phyloP scores from a whole-genome alignment of 2,888 invertebrate genomes.

The Tachina lurida region DNA sequence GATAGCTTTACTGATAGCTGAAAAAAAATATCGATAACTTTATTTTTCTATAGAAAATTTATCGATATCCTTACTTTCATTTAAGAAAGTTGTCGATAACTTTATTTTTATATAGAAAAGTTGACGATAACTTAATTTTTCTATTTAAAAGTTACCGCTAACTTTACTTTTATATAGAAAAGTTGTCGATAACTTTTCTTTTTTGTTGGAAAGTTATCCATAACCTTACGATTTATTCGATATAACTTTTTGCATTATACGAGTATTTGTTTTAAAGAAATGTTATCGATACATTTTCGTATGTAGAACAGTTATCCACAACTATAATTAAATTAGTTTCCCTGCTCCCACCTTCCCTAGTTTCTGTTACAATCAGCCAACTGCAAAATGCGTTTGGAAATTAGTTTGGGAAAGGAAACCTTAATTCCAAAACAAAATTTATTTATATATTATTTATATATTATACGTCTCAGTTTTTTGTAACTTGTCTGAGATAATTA shows the following conservation, averaged over 20 bases:
- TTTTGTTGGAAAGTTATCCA: too few relatives aligned
- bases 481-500: constrained; percentile 29
- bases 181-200: too few relatives aligned
- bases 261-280: neutral
- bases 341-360: constrained; percentile 7
- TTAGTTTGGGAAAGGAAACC: neutral
- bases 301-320: neutral
- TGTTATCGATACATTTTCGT: neutral
- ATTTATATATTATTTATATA: constrained; percentile 30
- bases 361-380: neutral
- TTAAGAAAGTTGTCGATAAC: too few relatives aligned
- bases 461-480: constrained; percentile 15
- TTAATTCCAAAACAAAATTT: constrained; percentile 28
- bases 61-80: neutral
- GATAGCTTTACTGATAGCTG: too few relatives aligned
- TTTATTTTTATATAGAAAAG: too few relatives aligned
- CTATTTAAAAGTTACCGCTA: too few relatives aligned
- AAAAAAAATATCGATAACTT: too few relatives aligned
- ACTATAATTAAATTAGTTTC: neutral
- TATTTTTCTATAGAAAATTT: too few relatives aligned
- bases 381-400: constrained; percentile 21
- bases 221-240: neutral
- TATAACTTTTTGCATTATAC: neutral
- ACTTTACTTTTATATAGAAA: too few relatives aligned
- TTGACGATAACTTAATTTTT: too few relatives aligned